phyloP scores from a whole-genome alignment of 2,888 invertebrate species.

The Dorcus hopei region DNA sequence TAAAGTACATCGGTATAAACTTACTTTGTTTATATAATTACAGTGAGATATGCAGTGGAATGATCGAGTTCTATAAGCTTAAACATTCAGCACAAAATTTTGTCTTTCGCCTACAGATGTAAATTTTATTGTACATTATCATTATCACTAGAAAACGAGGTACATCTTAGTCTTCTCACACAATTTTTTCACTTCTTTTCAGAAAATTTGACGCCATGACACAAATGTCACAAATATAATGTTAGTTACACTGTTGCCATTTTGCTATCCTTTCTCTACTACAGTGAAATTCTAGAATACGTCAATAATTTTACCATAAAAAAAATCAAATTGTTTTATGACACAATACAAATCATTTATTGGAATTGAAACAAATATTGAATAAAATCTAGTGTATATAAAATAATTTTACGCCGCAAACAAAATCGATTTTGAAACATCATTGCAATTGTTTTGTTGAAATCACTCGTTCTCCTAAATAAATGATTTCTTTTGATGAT shows the following conservation, averaged over 20 bases:
- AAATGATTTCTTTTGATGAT: no score
- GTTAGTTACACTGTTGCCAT: conserved; percentile 2
- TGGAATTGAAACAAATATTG: no score
- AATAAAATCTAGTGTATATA: no score
- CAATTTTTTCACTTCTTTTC: conserved; percentile 13
- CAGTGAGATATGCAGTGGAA: conserved; percentile 16
- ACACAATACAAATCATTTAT: no score
- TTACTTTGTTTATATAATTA: conserved; percentile 30
- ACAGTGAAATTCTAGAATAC: no score
- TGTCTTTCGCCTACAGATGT: conserved; percentile 24
- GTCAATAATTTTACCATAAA: no score
- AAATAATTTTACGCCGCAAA: no score
- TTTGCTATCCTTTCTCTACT: background rate
- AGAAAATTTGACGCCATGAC: conserved; percentile 24
- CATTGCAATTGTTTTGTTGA: no score
- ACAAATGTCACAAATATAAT: conserved; percentile 14
- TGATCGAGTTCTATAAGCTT: conserved; percentile 17
- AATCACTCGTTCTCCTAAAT: no score
- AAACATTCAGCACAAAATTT: conserved; percentile 24
- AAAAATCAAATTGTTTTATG: no score
- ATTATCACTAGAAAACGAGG: conserved; percentile 10
- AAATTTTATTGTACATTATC: conserved; percentile 18
- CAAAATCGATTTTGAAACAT: no score
- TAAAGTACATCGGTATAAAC: background rate
- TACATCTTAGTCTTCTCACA: conserved; percentile 8